Evolutionary conservation across 1,140 invertebrate species (phyloP).

Genomic region (Ceratitis capitata): DNA sequence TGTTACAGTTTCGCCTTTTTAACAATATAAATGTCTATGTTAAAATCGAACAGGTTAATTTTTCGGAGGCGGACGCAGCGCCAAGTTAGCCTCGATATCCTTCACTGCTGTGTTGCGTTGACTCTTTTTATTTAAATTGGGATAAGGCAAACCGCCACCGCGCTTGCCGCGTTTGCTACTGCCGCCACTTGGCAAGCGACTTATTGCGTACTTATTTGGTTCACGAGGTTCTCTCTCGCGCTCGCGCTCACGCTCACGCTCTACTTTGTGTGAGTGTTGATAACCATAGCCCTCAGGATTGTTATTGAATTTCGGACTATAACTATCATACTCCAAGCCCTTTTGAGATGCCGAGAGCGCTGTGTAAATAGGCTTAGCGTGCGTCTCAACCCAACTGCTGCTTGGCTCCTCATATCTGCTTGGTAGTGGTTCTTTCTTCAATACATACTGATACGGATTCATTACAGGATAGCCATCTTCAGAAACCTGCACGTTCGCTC

Average conservation of each 20-base stretch:
- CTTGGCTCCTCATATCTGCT: slow-evolving; percentile 49
- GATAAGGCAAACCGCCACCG: slow-evolving; percentile 44
- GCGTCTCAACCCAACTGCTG: slow-evolving; percentile 50
- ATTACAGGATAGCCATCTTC: slow-evolving; percentile 53
- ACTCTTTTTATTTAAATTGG: slow-evolving; percentile 50
- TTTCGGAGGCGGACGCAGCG: slow-evolving; percentile 61
- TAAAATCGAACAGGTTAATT: background rate
- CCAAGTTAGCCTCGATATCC: slow-evolving; percentile 59
- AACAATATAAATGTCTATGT: background rate
- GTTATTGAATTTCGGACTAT: slow-evolving; percentile 62
- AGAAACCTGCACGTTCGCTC: background rate
- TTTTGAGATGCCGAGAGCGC: slow-evolving; percentile 28
- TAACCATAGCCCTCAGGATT: slow-evolving; percentile 63
- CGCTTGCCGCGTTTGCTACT: slow-evolving; percentile 50
- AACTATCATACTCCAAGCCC: slow-evolving; percentile 57
- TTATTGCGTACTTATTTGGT: slow-evolving; percentile 11
- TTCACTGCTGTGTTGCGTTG: slow-evolving; percentile 46
- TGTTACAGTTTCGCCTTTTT: background rate
- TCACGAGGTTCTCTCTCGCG: background rate
- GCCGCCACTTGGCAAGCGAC: background rate
- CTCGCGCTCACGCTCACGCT: background rate
- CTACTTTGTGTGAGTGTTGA: slow-evolving; percentile 58
- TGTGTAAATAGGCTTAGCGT: background rate
- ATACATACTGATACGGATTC: slow-evolving; percentile 59
- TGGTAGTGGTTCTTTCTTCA: slow-evolving; percentile 57